These are phyloP conservation scores for Cerastis rubricosa DNA, from an alignment of 2,888 invertebrate genomes.

Conservation along the genomic window DNA sequence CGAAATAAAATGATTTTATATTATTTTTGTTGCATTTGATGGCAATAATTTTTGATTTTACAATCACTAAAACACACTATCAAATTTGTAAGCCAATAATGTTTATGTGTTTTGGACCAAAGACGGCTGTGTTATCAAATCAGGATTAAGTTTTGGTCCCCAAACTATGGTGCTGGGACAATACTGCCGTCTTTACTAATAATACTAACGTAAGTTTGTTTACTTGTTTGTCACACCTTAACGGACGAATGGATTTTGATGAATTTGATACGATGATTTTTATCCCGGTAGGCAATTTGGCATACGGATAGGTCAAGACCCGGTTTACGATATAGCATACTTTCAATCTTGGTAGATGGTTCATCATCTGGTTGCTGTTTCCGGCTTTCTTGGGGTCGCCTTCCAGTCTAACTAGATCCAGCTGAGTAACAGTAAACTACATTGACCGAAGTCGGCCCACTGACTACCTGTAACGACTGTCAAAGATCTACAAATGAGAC, in stretches of 20 bases:
- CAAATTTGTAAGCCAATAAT: constrained; percentile 8
- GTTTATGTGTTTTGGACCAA: neutral
- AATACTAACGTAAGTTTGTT: neutral
- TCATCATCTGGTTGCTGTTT: neutral
- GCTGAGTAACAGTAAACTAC: too few relatives aligned
- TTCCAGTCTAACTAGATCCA: neutral
- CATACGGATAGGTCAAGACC: neutral
- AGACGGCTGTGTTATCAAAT: constrained; percentile 33
- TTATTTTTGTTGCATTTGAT: too few relatives aligned
- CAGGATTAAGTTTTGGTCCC: constrained; percentile 30
- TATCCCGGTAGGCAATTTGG: neutral
- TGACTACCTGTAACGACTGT: too few relatives aligned
- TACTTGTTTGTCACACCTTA: neutral
- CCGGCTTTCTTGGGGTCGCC: neutral
- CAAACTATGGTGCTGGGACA: neutral
- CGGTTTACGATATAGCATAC: neutral
- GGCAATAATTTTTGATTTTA: constrained; percentile 10
- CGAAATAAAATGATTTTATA: too few relatives aligned
- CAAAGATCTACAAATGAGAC: too few relatives aligned
- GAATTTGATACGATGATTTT: neutral
- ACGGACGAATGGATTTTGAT: neutral
- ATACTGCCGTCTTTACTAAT: neutral
- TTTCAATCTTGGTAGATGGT: neutral
- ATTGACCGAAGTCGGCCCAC: too few relatives aligned
- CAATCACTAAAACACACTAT: constrained; percentile 23